Percentiles rank a stretch among this genome's conserved stretches.
Conservation (phyloP, 1,140 invertebrate species). For the Hycleus cichorii region DNA sequence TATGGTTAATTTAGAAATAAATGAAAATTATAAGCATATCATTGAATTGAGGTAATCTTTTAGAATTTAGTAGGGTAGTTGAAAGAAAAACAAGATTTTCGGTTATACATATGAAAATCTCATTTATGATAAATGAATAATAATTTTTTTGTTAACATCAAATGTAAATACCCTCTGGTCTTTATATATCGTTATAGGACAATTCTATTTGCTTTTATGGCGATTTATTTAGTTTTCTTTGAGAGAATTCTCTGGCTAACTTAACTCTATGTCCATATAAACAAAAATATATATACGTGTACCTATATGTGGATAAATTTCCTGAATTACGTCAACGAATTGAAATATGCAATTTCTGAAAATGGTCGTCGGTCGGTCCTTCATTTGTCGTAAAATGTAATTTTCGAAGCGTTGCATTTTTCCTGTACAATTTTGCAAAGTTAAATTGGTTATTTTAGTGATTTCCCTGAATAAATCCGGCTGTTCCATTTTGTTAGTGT, state of each 20-base stretch:
- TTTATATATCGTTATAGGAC: slow-evolving; percentile 1
- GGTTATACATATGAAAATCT: slow-evolving; percentile 15
- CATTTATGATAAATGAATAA: background rate
- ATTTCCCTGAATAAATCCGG: background rate
- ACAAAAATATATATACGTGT: slow-evolving; percentile 11
- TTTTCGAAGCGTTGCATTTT: background rate
- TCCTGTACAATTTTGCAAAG: too few species aligned
- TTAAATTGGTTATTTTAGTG: background rate
- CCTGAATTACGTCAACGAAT: slow-evolving; percentile 2
- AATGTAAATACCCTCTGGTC: background rate
- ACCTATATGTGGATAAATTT: slow-evolving; percentile 19
- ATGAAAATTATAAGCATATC: slow-evolving; percentile 26
- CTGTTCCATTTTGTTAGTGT: background rate
- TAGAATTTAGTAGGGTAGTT: slow-evolving; percentile 14
- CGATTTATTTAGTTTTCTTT: slow-evolving; percentile 25
- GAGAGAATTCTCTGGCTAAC: slow-evolving; percentile 7
- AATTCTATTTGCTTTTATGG: slow-evolving; percentile 23
- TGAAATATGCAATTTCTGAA: slow-evolving; percentile 22
- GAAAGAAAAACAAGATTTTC: background rate
- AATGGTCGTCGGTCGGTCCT: background rate
- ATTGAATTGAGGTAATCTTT: slow-evolving; percentile 29
- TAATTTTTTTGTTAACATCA: background rate
- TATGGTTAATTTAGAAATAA: slow-evolving; percentile 29
- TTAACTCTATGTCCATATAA: slow-evolving; percentile 7
- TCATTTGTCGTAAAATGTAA: slow-evolving; percentile 1